These are phyloP conservation scores for Smithornis capensis DNA, from an alignment of 2,113 vertebrate genomes.

Conservation along the genomic window DNA sequence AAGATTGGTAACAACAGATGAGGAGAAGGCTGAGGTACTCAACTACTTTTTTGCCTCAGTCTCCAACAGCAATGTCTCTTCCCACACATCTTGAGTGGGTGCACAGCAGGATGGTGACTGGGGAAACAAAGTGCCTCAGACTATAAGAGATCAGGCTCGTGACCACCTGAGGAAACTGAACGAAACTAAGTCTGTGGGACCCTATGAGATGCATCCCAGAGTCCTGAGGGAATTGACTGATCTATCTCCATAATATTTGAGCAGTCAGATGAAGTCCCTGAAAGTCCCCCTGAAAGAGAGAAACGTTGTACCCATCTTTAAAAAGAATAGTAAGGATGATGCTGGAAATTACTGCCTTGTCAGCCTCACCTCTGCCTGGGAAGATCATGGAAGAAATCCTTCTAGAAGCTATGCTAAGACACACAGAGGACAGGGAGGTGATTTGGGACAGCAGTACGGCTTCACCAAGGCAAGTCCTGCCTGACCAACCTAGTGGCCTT, in stretches of 20 bases:
- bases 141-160: background rate
- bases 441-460: background rate
- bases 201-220: background rate
- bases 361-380: background rate
- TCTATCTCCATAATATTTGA: background rate
- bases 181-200: background rate
- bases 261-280: background rate
- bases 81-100: background rate
- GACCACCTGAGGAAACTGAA: background rate
- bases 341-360: background rate
- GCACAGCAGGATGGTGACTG: background rate
- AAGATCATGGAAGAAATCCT: background rate
- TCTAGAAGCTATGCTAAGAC: background rate
- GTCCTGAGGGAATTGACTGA: background rate
- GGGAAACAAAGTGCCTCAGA: background rate
- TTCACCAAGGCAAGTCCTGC: background rate
- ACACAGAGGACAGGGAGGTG: background rate
- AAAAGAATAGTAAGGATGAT: background rate
- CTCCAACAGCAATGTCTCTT: background rate
- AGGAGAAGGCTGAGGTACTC: background rate
- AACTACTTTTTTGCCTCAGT: background rate
- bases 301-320: background rate
- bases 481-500: background rate
- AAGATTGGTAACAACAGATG: rapidly evolving
- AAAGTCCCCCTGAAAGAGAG: background rate